A percentile compares a stretch with the other conserved stretches of the same genome.
Evolutionary conservation across 2,797 vertebrate species (phyloP).

Genomic region (Ispidina picta): DNA sequence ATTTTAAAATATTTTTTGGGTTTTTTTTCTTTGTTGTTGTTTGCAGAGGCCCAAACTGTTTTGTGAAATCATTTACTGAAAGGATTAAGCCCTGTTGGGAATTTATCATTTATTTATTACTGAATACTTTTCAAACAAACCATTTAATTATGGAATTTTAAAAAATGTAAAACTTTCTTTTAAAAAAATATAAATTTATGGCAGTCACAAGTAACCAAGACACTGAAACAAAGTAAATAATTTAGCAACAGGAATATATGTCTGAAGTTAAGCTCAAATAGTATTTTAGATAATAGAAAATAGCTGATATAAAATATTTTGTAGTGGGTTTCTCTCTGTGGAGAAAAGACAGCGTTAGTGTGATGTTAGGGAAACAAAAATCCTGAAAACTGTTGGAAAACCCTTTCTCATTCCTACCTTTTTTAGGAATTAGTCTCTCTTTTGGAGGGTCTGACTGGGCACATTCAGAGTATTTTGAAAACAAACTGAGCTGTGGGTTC

Average conservation of each 20-base stretch:
- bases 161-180: not conserved
- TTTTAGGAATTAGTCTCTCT: not conserved
- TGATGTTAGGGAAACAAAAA: not conserved
- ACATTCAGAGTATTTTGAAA: accelerated
- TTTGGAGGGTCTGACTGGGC: not conserved
- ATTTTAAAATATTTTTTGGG: not conserved
- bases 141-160: not conserved
- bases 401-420: not conserved
- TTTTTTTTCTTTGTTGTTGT: not conserved
- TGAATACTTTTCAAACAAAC: not conserved
- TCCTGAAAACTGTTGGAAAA: not conserved
- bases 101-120: not conserved
- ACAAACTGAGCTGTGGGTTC: not conserved
- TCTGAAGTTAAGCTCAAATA: not conserved
- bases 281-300: not conserved
- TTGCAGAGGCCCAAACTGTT: not conserved
- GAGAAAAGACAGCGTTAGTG: not conserved
- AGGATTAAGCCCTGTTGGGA: not conserved
- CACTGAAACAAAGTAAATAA: not conserved
- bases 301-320: not conserved
- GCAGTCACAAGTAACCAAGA: not conserved
- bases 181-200: not conserved
- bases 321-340: not conserved
- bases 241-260: not conserved
- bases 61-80: not conserved